phyloP scores from a whole-genome alignment of 2,888 invertebrate genomes.

The Podotricha telesiphe region DNA sequence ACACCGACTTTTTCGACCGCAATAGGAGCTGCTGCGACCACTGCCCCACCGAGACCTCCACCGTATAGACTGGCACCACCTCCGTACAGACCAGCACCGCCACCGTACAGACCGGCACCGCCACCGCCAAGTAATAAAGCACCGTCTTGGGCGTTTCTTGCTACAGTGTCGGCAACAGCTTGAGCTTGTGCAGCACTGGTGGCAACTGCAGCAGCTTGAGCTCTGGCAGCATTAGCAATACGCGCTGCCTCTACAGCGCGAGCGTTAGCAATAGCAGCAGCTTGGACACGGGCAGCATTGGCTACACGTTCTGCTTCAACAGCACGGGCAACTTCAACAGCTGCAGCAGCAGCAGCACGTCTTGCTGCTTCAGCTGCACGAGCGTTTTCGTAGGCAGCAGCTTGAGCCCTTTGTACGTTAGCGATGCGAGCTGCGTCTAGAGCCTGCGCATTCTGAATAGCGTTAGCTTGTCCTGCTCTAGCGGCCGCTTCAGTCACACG shows the following conservation, averaged over 20 bases:
- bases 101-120: conserved; percentile 49
- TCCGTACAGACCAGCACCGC: conserved; percentile 34
- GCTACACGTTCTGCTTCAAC: conserved; percentile 68
- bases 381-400: conserved; percentile 75
- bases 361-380: conserved; percentile 73
- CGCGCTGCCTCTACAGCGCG: conserved; percentile 75
- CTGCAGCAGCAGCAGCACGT: conserved; percentile 65
- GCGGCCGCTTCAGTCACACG: conserved; percentile 73
- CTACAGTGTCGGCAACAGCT: conserved; percentile 67
- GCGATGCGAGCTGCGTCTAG: conserved; percentile 72
- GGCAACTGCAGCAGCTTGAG: conserved; percentile 66
- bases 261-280: conserved; percentile 72
- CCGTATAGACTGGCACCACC: conserved; percentile 34
- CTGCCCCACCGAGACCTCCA: conserved; percentile 1
- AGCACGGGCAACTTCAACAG: conserved; percentile 63
- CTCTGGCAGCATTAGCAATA: conserved; percentile 69
- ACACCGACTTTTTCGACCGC: conserved; percentile 38
- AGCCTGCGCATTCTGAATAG: conserved; percentile 75
- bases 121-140: conserved; percentile 63
- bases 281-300: conserved; percentile 74
- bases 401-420: conserved; percentile 74
- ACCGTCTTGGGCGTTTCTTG: conserved; percentile 68
- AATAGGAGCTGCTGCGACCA: conserved; percentile 39
- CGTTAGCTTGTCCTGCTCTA: conserved; percentile 69
- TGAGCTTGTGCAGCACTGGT: conserved; percentile 69